A percentile compares a stretch with the other conserved stretches of the same genome.
These are phyloP conservation scores for Holothuria glaberrima DNA, from an alignment of 35 echinoderm and acorn worm species.

Conservation along the genomic window DNA sequence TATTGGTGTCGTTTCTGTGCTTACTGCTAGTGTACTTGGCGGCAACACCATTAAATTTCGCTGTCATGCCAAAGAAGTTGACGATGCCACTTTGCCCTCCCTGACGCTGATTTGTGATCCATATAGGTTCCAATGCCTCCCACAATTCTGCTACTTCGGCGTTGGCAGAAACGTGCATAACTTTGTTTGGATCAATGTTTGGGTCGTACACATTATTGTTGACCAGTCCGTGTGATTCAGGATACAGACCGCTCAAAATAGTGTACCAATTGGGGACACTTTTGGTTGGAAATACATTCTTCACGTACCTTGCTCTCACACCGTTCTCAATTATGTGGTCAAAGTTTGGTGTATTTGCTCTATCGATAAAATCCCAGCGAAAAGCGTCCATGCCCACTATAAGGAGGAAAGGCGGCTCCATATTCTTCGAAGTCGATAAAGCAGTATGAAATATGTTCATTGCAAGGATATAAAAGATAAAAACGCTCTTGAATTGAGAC, in stretches of 20 bases:
- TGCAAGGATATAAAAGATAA: too few species aligned
- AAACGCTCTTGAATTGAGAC: too few species aligned
- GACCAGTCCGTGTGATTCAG: slow-evolving; percentile 35
- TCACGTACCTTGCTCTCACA: neutral
- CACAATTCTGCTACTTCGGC: neutral
- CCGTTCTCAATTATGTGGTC: neutral
- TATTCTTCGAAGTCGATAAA: too few species aligned
- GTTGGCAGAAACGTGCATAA: too few species aligned
- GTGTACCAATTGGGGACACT: slow-evolving; percentile 31
- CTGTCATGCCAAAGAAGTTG: neutral
- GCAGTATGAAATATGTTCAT: too few species aligned
- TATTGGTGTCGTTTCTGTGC: neutral
- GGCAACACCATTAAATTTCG: neutral
- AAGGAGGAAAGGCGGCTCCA: neutral
- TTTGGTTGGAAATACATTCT: slow-evolving; percentile 36
- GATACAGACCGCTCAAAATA: slow-evolving; percentile 20
- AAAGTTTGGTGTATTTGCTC: slow-evolving; percentile 28
- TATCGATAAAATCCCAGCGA: slow-evolving; percentile 30
- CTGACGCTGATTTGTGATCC: slow-evolving; percentile 32
- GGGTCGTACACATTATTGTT: slow-evolving; percentile 46
- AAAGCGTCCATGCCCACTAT: slow-evolving; percentile 37
- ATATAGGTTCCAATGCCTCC: neutral
- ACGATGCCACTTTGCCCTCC: neutral
- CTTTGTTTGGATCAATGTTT: too few species aligned
- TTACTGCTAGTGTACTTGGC: neutral